Evolutionary conservation across 2,888 invertebrate species (phyloP).

Genomic region (Cerceris ruficornis): DNA sequence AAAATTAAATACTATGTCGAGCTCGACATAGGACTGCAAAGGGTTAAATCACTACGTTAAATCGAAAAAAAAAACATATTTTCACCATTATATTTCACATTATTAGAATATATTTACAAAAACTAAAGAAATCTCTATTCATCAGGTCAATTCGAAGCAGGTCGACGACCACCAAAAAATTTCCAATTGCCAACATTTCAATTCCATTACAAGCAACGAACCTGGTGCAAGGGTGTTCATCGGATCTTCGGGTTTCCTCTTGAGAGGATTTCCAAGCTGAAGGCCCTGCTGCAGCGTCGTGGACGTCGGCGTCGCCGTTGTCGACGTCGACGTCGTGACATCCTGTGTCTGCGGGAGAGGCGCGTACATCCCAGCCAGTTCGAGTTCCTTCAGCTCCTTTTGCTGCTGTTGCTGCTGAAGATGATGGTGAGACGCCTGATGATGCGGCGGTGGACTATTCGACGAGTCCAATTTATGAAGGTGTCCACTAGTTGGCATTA

Average conservation of each 20-base stretch:
- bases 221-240: conserved; percentile 76
- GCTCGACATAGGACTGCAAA: too few relatives aligned
- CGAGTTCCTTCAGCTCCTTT: conserved; percentile 79
- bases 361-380: conserved; percentile 78
- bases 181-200: background rate
- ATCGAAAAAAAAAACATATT: too few relatives aligned
- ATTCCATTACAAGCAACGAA: conserved; percentile 29
- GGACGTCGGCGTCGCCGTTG: conserved; percentile 78
- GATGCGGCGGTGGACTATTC: conserved; percentile 81
- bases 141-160: too few relatives aligned
- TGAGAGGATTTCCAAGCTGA: conserved; percentile 76
- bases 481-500: conserved; percentile 77
- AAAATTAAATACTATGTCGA: too few relatives aligned
- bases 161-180: background rate
- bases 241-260: conserved; percentile 77
- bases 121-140: too few relatives aligned
- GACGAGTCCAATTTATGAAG: conserved; percentile 82
- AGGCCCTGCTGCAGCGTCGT: conserved; percentile 79
- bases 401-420: conserved; percentile 81
- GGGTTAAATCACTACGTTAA: too few relatives aligned
- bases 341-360: conserved; percentile 80
- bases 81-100: too few relatives aligned
- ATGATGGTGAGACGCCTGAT: conserved; percentile 76
- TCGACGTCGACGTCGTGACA: conserved; percentile 81
- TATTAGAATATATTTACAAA: too few relatives aligned